Evolutionary conservation across 2,797 vertebrate species (phyloP), one percentile per base, ranked within the genome.

Genomic region (Triplophysa yarkandensis): DNA sequence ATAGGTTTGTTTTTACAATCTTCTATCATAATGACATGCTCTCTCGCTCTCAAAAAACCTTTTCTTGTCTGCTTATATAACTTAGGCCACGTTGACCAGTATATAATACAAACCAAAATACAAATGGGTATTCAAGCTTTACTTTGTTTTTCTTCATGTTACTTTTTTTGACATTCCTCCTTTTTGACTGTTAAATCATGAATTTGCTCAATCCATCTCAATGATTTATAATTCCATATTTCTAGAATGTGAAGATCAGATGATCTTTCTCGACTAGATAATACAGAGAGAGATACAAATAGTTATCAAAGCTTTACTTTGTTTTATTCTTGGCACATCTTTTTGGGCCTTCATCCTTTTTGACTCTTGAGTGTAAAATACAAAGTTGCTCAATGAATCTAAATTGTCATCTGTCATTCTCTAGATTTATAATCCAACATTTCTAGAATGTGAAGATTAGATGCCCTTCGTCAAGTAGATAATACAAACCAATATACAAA

Each of bases 221-320:
- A 2, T 48, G 6, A 1, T 11, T 9, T 39, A 13, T 27, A 36
- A 64, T 13, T 21, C 61, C 28, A 44, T 48, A 54, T 4, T 61
- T 25, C 61, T 76, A 77, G 70, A 48, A 80, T 80, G 80, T 81
- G 70, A 76, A 62, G 46, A 62, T 71, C 52, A 63, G 27, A 66
- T 43, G 44, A 30, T 72, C 21, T 64, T 76, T 69, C 34, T 36
- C 41, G 32, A 68, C 44, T 25, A 52, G 64, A 41, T 57, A n/a
- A n/a, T n/a, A n/a, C n/a, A n/a, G n/a, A n/a, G n/a, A n/a, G n/a
- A n/a, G n/a, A n/a, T n/a, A n/a, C n/a, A n/a, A n/a, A n/a, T n/a
- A n/a, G n/a, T n/a, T n/a, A n/a, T n/a, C n/a, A n/a, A n/a, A n/a
- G n/a, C n/a, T n/a, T n/a, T n/a, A n/a, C 32, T 34, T 34, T 34